Conservation (phyloP, 2,888 invertebrate genomes). For the Pyrocoelia pectoralis region DNA sequence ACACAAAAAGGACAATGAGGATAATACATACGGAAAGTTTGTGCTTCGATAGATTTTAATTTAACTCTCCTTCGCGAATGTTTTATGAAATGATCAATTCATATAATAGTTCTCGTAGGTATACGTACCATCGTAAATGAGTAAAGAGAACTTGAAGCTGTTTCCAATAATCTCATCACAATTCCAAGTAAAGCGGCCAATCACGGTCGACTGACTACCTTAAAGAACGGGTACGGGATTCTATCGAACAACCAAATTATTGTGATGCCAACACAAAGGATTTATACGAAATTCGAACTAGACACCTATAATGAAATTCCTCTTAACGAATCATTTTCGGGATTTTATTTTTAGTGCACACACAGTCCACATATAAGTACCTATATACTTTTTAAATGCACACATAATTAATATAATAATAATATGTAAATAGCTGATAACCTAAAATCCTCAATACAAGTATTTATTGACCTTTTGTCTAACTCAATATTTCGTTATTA, state of each 20-base stretch:
- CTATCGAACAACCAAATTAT: slow-evolving; percentile 30
- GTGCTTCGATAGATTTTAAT: slow-evolving; percentile 18
- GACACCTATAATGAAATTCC: slow-evolving; percentile 25
- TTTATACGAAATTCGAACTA: slow-evolving; percentile 22
- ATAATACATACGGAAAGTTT: background rate
- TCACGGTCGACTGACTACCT: slow-evolving; percentile 26
- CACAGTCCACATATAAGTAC: too few species aligned
- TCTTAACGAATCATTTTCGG: slow-evolving; percentile 10
- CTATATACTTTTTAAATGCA: too few species aligned
- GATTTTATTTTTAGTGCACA: background rate
- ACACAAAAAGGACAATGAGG: background rate
- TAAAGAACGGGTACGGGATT: slow-evolving; percentile 22
- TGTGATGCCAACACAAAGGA: slow-evolving; percentile 27
- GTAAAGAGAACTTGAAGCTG: slow-evolving; percentile 20
- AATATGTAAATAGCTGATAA: too few species aligned
- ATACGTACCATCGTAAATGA: slow-evolving; percentile 17
- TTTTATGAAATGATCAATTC: slow-evolving; percentile 19
- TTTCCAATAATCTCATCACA: slow-evolving; percentile 30
- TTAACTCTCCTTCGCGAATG: slow-evolving; percentile 1
- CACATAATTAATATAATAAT: too few species aligned
- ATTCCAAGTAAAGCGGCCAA: slow-evolving; percentile 28
- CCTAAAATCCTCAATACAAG: too few species aligned
- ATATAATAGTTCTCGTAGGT: slow-evolving; percentile 22
- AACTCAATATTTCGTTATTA: too few species aligned
- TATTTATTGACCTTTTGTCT: too few species aligned